Evolutionary conservation across 2,113 vertebrate genomes (phyloP), one percentile per base, ranked within the genome.

Genomic region (Nanorana parkeri): DNA sequence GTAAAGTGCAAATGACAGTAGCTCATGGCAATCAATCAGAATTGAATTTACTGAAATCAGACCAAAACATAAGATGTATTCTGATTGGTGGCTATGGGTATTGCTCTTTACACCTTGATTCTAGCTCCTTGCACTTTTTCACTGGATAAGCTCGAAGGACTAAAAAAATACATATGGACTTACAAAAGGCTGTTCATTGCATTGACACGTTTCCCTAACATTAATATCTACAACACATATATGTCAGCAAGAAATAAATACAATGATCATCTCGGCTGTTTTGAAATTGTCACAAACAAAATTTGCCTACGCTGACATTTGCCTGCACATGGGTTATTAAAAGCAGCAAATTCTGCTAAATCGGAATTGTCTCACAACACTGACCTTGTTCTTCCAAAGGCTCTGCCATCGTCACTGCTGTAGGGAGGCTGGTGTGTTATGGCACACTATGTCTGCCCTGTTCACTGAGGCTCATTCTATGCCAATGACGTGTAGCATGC

Each of bases 341-440:
- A 80, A 80, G 29, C 47, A 47, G 54, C 66, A 69, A 79, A 68
- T 67, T 11, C 64, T 79, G 77, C 64, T 68, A 55, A 58, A 20
- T 68, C 19, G 28, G n/a, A 79, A 32, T 58, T 58, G 15, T 68
- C 24, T 58, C 26, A 51, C 17, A 56, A 64, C 21, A 74, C 80
- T 81, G 69, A 81, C 80, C 80, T 81, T 81, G 69, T 21, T 66
- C 72, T 74, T 73, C 79, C 47, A 73, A 68, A 56, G 60, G 69
- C 69, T 81, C 71, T 29, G 80, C 61, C 80, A 81, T 81, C 28
- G 75, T 74, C 61, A 41, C 68, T 56, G 20, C 47, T 81, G 41
- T 15, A 24, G 6, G 5, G 51, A 56, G 60, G 51, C 17, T 26
- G 54, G 69, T 6, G 32, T 58, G n/a, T 69, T 20, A 68, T 29